Percentiles rank a stretch among this genome's conserved stretches.
phyloP scores from a whole-genome alignment of 2,888 invertebrate species.

The Eledone cirrhosa region DNA sequence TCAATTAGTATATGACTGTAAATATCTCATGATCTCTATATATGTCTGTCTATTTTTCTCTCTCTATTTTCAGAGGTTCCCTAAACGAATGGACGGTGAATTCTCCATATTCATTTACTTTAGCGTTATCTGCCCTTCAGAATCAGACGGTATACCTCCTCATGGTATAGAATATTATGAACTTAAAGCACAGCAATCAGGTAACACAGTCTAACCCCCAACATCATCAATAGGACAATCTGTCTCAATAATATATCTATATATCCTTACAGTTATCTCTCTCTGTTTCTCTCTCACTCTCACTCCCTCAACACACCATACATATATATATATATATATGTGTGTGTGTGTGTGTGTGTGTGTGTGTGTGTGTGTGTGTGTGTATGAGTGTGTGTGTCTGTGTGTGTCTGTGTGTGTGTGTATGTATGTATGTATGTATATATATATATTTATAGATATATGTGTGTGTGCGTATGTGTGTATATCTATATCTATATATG shows the following conservation, averaged over 20 bases:
- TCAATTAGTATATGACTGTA: too few species aligned
- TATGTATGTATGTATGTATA: background rate
- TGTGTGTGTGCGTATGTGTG: background rate
- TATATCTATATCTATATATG: constrained; percentile 5
- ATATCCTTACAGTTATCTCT: too few species aligned
- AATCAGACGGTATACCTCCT: constrained; percentile 53
- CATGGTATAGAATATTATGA: constrained; percentile 59
- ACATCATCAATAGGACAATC: too few species aligned
- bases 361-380: background rate
- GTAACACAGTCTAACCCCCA: constrained; percentile 34
- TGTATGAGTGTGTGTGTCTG: background rate
- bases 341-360: background rate
- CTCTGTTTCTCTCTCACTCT: too few species aligned
- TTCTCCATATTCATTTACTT: constrained; percentile 56
- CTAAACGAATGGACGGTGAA: constrained; percentile 41
- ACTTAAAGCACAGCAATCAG: constrained; percentile 48
- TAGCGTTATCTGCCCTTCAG: constrained; percentile 56
- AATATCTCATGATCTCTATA: too few species aligned
- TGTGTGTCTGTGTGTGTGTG: background rate
- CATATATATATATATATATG: constrained; percentile 12
- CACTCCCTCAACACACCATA: too few species aligned
- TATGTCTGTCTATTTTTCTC: background rate
- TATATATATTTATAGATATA: background rate
- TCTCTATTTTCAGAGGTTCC: constrained; percentile 53
- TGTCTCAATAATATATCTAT: too few species aligned